Evolutionary conservation across 1,140 invertebrate species (phyloP).

Genomic region (Gonioctena quinquepunctata): DNA sequence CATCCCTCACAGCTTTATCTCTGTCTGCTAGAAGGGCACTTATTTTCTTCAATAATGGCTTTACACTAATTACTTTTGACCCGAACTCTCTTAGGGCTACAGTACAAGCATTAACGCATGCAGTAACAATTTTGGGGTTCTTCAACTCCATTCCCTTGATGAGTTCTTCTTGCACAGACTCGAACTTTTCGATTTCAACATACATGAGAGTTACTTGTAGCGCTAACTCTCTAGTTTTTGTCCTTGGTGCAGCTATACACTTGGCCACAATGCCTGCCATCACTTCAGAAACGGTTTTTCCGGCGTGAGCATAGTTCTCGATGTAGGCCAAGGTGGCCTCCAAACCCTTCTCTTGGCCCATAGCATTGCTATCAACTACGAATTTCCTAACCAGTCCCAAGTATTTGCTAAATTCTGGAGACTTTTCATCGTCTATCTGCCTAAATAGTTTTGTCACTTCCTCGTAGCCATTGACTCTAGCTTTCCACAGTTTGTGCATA

Average conservation of each 20-base stretch:
- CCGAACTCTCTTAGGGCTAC: slow-evolving; percentile 87
- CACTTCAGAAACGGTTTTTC: slow-evolving; percentile 87
- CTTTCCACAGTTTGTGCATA: slow-evolving; percentile 95
- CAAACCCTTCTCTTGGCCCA: slow-evolving; percentile 94
- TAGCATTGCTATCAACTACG: slow-evolving; percentile 91
- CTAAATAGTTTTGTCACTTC: slow-evolving; percentile 88
- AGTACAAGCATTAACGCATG: slow-evolving; percentile 77
- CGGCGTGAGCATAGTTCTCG: slow-evolving; percentile 84
- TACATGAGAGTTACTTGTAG: slow-evolving; percentile 90
- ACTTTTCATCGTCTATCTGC: slow-evolving; percentile 87
- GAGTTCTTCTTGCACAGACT: slow-evolving; percentile 87
- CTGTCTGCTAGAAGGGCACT: slow-evolving; percentile 83
- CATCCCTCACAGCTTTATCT: slow-evolving; percentile 90
- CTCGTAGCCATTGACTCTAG: slow-evolving; percentile 90
- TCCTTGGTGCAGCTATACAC: slow-evolving; percentile 88
- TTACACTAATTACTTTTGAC: slow-evolving; percentile 86
- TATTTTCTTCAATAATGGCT: slow-evolving; percentile 87
- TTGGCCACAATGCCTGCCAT: slow-evolving; percentile 88
- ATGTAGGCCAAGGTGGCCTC: slow-evolving; percentile 89
- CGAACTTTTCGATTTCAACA: slow-evolving; percentile 95
- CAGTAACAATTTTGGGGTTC: slow-evolving; percentile 92
- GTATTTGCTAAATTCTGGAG: slow-evolving; percentile 91
- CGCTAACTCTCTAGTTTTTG: slow-evolving; percentile 90
- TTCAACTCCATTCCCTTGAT: slow-evolving; percentile 93
- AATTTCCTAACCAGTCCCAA: slow-evolving; percentile 93